A percentile compares a stretch with the other conserved stretches of the same genome.
These are phyloP conservation scores for Caenorhabditis wallacei DNA, from an alignment of 2,888 invertebrate species.

Conservation along the genomic window DNA sequence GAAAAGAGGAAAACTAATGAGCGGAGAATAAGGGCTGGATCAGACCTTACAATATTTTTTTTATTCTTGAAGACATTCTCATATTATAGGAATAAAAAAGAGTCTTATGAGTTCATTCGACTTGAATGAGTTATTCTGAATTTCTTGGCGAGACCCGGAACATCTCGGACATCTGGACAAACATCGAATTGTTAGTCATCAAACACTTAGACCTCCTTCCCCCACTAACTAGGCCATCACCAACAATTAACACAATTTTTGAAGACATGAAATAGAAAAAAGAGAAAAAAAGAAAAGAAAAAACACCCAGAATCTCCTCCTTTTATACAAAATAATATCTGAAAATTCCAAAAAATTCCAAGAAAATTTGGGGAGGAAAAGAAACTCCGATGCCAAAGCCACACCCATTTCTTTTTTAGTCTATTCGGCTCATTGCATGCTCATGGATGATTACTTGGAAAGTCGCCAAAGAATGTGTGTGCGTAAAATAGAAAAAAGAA, in stretches of 20 bases:
- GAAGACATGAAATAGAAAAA: no score
- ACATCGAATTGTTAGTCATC: background rate
- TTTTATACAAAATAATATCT: no score
- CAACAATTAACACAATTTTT: background rate
- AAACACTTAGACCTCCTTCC: background rate
- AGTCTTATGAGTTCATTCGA: background rate
- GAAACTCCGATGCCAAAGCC: constrained; percentile 11
- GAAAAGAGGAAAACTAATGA: no score
- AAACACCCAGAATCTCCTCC: background rate
- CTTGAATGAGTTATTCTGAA: background rate
- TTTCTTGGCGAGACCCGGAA: no score
- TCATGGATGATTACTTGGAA: constrained; percentile 51
- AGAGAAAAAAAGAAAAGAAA: background rate
- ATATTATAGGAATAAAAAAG: background rate
- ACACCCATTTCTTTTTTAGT: constrained; percentile 44
- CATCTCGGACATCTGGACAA: background rate
- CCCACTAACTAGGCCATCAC: constrained; percentile 6
- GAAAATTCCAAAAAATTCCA: no score
- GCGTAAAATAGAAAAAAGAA: background rate
- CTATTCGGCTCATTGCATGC: constrained; percentile 59
- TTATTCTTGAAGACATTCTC: background rate
- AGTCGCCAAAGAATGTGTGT: background rate
- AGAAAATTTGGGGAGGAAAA: no score
- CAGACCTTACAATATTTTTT: no score
- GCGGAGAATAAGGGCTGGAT: no score